Evolutionary conservation across 2,113 vertebrate species (phyloP), one percentile per base, ranked within the genome.

Genomic region (Uria aalge): DNA sequence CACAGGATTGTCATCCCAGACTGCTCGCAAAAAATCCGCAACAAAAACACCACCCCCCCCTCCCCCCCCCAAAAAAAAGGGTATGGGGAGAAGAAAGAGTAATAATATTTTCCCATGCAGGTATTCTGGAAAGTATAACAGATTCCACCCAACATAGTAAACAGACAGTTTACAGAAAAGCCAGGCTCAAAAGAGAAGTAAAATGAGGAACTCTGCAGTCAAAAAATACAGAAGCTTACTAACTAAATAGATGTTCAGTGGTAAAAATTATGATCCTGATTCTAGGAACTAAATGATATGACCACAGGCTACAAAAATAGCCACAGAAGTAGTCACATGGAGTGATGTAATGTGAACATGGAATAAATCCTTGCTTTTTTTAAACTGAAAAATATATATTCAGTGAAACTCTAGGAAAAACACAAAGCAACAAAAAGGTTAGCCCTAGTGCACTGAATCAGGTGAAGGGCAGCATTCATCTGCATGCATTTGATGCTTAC

Each of bases 221-320:
- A 74, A 63, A 72, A 86, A 88, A 27, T 5, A 23, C 27, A 91
- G 92, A 89, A 92, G 86, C 88, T 87, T 41, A 40, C 40, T 41
- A 69, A 50, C 32, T 83, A 93, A 91, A 68, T 88, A 91, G 56
- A 32, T 17, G 29, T 24, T 81, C 53, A 22, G 86, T 84, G 89
- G 85, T 95, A 87, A 95, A 91, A 87, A 91, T 88, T 90, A 82
- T 94, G 88, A 75, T 66, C 57, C 66, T 91, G 66, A 92, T 97
- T 97, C 97, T 97, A 97, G 89, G 94, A 97, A 96, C 89, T 85
- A 50, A 50, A 87, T 10, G 69, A 87, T 87, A 78, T 80, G 89
- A 95, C 66, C 69, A 50, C 87, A 55, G 86, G 55, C 74, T 92
- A 92, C 89, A 79, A 62, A 97, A 97, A 97, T 97, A 97, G 88